Percentiles rank a stretch among this genome's conserved stretches.
These are phyloP conservation scores for Cosmopolites sordidus DNA, from an alignment of 2,888 invertebrate species.

Conservation along the genomic window DNA sequence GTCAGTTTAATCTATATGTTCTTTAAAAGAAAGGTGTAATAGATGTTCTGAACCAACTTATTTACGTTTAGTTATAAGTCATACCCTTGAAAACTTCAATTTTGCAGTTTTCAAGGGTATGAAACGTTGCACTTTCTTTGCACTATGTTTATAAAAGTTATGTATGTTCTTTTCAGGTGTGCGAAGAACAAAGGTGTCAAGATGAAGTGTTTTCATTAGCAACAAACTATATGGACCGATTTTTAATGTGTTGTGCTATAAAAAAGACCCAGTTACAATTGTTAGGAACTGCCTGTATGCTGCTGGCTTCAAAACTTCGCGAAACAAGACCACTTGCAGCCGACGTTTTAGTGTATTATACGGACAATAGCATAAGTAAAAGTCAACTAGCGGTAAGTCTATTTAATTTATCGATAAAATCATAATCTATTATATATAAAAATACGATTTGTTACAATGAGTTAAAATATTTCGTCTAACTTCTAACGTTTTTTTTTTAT, in stretches of 20 bases:
- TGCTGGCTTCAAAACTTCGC: slow-evolving; percentile 89
- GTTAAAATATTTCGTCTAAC: too few species aligned
- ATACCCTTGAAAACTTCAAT: too few species aligned
- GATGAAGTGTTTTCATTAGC: slow-evolving; percentile 92
- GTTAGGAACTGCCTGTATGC: slow-evolving; percentile 85
- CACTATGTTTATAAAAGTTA: too few species aligned
- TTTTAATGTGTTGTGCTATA: slow-evolving; percentile 79
- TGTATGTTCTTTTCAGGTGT: slow-evolving; percentile 77
- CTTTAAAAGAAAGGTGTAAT: too few species aligned
- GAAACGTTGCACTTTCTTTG: too few species aligned
- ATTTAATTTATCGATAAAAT: neutral
- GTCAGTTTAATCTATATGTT: too few species aligned
- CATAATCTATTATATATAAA: too few species aligned
- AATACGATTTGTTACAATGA: too few species aligned
- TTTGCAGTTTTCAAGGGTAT: too few species aligned
- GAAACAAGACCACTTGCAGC: slow-evolving; percentile 79
- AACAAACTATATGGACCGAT: slow-evolving; percentile 90
- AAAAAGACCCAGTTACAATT: slow-evolving; percentile 85
- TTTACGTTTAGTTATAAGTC: too few species aligned
- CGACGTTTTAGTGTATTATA: slow-evolving; percentile 83
- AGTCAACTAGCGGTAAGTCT: slow-evolving; percentile 83
- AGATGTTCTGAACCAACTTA: too few species aligned
- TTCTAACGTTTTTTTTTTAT: too few species aligned
- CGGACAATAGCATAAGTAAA: slow-evolving; percentile 86
- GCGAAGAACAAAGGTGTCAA: slow-evolving; percentile 88